A percentile compares a stretch with the other conserved stretches of the same genome.
phyloP scores from a whole-genome alignment of 2,113 vertebrate species.

The Bubo bubo region DNA sequence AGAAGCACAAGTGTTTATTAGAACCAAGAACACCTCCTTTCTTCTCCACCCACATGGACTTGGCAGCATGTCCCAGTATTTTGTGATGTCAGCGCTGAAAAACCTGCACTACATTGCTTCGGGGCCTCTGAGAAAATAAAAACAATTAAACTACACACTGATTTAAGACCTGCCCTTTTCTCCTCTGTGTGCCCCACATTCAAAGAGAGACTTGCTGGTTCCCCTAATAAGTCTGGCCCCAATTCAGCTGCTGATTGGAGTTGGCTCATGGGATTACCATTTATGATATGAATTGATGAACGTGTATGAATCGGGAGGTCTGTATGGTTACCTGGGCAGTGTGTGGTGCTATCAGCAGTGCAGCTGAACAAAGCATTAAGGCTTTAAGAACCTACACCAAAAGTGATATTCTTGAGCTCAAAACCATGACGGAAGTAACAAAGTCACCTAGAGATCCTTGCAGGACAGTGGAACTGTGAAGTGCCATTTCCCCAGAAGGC shows the following conservation, averaged over 20 bases:
- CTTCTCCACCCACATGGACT: slow-evolving; percentile 45
- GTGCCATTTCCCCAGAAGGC: background rate
- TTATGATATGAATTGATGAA: background rate
- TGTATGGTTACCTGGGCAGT: background rate
- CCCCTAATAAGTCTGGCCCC: background rate
- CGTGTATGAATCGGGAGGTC: background rate
- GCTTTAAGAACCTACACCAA: background rate
- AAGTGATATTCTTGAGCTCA: background rate
- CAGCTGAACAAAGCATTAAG: background rate
- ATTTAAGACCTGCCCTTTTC: background rate
- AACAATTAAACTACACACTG: slow-evolving; percentile 8
- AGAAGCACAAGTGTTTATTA: slow-evolving; percentile 14
- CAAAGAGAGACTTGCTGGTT: background rate
- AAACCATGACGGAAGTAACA: background rate
- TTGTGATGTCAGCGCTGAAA: slow-evolving; percentile 43
- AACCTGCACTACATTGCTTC: slow-evolving; percentile 11
- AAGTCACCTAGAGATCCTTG: background rate
- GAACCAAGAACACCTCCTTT: slow-evolving; percentile 39
- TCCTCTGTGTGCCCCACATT: background rate
- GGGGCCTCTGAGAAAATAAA: slow-evolving; percentile 31
- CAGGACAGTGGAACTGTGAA: background rate
- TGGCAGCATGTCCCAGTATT: slow-evolving; percentile 32
- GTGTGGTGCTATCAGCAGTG: accelerated
- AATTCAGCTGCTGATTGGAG: background rate
- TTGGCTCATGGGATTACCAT: background rate